Base-by-base conservation (phyloP, 1,140 invertebrate species). In the Drepana arcuata region DNA sequence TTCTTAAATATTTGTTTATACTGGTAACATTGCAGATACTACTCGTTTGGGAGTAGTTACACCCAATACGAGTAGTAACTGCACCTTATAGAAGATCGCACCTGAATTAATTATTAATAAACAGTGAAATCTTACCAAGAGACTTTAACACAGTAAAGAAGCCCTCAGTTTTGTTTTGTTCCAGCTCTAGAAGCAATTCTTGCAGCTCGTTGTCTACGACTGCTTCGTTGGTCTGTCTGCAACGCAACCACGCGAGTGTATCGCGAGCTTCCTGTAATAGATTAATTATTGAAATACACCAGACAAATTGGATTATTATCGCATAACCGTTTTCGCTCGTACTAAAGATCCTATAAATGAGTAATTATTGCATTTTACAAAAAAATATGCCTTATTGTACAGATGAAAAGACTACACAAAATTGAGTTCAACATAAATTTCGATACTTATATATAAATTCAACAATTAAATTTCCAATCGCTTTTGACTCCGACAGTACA, bases 211-310 rank as follows among this genome's bases (percentile, higher is more conserved):
- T 44, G 30, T 71, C 69, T 14, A 80, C 67, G 0, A 47, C 29
- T 1, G 60, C 44, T 7, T 77, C 75, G 1, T 53, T 44, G 0
- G 32, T 34, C 12, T 71, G 61, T 0, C 72, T 43, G 23, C 72
- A 77, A 7, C 71, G 57, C n/a, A 80, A 44, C 75, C 75, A 80
- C 0, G 71, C 75, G 5, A 80, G 32, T 0, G 65, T 60, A 2
- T 69, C 62, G 0, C 71, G 42, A 5, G 75, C 75, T 39, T 80
- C 69, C 75, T 80, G 41, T 1, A 63, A 35, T 2, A 28, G 10
- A 37, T 33, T 21, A 9, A 21, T 9, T 4, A 21, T 9, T 21
- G 4, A 21, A 21, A 5, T 21, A 5, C 18, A 21, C 18, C n/a
- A n/a, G n/a, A n/a, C n/a, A n/a, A n/a, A n/a, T n/a, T n/a, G n/a